Conservation (phyloP, 2,888 invertebrate genomes). For the Mongoloraphidia duomilia region DNA sequence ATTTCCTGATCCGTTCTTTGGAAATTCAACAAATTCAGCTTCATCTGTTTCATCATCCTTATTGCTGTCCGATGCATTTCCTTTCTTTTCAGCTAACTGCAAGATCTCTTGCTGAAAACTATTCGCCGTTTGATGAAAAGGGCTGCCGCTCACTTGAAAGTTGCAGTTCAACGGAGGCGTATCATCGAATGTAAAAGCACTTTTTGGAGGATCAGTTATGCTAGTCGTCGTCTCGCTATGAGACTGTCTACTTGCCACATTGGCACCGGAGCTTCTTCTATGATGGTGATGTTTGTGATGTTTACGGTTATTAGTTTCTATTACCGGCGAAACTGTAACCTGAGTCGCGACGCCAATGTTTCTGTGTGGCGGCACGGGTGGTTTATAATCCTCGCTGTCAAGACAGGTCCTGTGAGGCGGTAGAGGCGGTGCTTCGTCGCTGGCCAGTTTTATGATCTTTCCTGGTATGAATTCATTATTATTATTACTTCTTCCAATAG, state of each 20-base stretch:
- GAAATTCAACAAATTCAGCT: slow-evolving; percentile 43
- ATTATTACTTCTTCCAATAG: too few species aligned
- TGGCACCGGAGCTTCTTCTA: slow-evolving; percentile 25
- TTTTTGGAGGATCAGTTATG: slow-evolving; percentile 1
- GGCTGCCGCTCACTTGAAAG: too few species aligned
- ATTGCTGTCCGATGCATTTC: slow-evolving; percentile 31
- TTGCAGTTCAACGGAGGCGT: not conserved
- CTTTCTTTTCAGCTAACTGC: slow-evolving; percentile 19
- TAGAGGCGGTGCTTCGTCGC: slow-evolving; percentile 13
- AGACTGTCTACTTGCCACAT: slow-evolving; percentile 11
- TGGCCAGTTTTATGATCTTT: not conserved
- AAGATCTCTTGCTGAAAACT: slow-evolving; percentile 36
- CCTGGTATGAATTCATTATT: too few species aligned
- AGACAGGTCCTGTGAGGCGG: slow-evolving; percentile 25
- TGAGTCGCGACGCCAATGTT: slow-evolving; percentile 48
- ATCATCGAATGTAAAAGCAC: slow-evolving; percentile 6
- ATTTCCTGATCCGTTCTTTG: slow-evolving; percentile 22
- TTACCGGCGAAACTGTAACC: slow-evolving; percentile 22
- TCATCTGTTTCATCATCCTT: slow-evolving; percentile 35
- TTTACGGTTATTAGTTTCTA: slow-evolving; percentile 15
- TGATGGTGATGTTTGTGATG: slow-evolving; percentile 32
- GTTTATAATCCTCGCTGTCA: slow-evolving; percentile 51
- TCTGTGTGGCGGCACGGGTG: slow-evolving; percentile 79
- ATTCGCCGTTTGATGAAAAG: slow-evolving; percentile 12
- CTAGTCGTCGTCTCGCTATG: not conserved